Percentiles rank a stretch among this genome's conserved stretches.
phyloP scores from a whole-genome alignment of 2,797 vertebrate species.

The Muraenolepis orangiensis region DNA sequence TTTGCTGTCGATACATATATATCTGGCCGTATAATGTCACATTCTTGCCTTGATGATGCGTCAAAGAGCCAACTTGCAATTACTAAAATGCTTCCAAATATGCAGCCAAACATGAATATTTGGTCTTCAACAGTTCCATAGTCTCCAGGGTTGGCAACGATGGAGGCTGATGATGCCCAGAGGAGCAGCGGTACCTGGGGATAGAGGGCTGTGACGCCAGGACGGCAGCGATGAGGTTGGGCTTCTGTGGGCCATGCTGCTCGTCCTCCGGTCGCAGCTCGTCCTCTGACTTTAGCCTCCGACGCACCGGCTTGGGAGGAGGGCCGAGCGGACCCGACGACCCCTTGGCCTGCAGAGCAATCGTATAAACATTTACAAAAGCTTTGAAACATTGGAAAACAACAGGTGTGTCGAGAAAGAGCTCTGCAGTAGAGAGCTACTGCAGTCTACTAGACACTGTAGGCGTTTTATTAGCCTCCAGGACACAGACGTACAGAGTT shows the following conservation, averaged over 20 bases:
- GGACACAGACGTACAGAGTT: conserved; percentile 77
- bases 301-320: conserved; percentile 93
- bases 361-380: not conserved
- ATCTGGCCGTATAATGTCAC: not conserved
- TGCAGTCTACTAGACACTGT: not conserved
- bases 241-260: conserved; percentile 85
- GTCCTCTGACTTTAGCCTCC: conserved; percentile 97
- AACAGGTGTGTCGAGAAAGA: not conserved
- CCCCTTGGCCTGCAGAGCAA: conserved; percentile 77
- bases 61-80: not conserved
- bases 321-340: conserved; percentile 88
- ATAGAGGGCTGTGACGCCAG: conserved; percentile 92
- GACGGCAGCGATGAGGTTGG: conserved; percentile 83
- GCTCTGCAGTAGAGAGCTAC: not conserved
- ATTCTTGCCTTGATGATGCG: not conserved
- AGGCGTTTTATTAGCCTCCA: not conserved
- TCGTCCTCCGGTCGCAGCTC: conserved; percentile 93
- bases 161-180: not conserved
- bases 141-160: not conserved
- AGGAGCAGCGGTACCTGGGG: conserved; percentile 76
- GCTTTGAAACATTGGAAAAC: not conserved
- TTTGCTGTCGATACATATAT: not conserved
- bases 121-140: not conserved
- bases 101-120: not conserved
- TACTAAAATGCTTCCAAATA: not conserved